Conservation (phyloP, 2,888 invertebrate genomes). For the Cephus rjabovi region DNA sequence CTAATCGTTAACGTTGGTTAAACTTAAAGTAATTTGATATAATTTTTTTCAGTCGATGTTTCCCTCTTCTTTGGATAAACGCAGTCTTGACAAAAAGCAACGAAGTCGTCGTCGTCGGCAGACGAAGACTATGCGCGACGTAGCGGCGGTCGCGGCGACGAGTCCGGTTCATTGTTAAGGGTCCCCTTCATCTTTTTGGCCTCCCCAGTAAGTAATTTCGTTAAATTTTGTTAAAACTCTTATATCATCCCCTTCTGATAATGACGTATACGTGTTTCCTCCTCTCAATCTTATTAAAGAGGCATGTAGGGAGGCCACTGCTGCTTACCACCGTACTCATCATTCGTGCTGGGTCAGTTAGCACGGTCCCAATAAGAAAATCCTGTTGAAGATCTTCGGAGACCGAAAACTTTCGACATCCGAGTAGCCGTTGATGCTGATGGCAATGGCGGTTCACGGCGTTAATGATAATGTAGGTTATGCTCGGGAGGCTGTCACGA, state of each 20-base stretch:
- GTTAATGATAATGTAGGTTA: slow-evolving; percentile 15
- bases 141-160: neutral
- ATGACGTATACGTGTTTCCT: neutral
- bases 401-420: neutral
- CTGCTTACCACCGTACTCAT: neutral
- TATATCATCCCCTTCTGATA: neutral
- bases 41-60: slow-evolving; percentile 49
- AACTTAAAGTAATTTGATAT: slow-evolving; percentile 35
- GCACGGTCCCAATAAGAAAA: too few species aligned
- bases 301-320: neutral
- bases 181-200: neutral
- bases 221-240: neutral
- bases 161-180: neutral
- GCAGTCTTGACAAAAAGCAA: slow-evolving; percentile 52
- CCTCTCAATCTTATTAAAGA: neutral
- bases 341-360: too few species aligned
- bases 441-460: slow-evolving; percentile 23
- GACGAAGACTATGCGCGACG: neutral
- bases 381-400: too few species aligned
- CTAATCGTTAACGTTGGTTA: slow-evolving; percentile 34
- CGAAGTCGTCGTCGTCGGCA: neutral
- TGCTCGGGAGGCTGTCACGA: neutral
- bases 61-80: slow-evolving; percentile 56
- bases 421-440: neutral
- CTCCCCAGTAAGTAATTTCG: neutral